Conservation (phyloP, 2,888 invertebrate genomes). For the Plagiodera versicolora region DNA sequence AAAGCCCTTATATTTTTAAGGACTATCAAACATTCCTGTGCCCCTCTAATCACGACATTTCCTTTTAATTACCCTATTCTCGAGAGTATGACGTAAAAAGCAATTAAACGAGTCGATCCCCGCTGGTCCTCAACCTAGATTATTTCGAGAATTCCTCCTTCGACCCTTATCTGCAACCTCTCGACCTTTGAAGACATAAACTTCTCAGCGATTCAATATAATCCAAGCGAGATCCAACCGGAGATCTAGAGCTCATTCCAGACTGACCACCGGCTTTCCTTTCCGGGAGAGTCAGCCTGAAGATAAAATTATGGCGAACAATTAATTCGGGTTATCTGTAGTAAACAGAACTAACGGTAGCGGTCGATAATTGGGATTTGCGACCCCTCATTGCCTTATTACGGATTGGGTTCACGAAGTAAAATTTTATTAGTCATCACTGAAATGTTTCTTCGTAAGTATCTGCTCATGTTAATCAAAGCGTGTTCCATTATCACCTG, state of each 20-base stretch:
- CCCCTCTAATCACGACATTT: too few species aligned
- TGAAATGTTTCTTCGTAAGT: too few species aligned
- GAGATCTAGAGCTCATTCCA: background rate
- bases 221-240: background rate
- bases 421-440: too few species aligned
- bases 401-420: too few species aligned
- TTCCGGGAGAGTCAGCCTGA: conserved; percentile 31
- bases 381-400: background rate
- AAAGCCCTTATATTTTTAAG: too few species aligned
- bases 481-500: too few species aligned
- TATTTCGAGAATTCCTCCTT: background rate
- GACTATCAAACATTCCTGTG: too few species aligned
- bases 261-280: conserved; percentile 36
- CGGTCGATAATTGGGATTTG: background rate
- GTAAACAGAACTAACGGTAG: conserved; percentile 31
- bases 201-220: background rate
- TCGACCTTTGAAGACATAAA: background rate
- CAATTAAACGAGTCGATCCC: background rate
- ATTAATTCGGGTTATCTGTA: conserved; percentile 42
- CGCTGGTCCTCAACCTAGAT: background rate
- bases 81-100: too few species aligned
- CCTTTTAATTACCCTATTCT: too few species aligned
- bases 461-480: too few species aligned
- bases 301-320: conserved; percentile 44
- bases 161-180: background rate